Conservation (phyloP, 2,113 vertebrate species). For the Colaptes auratus region DNA sequence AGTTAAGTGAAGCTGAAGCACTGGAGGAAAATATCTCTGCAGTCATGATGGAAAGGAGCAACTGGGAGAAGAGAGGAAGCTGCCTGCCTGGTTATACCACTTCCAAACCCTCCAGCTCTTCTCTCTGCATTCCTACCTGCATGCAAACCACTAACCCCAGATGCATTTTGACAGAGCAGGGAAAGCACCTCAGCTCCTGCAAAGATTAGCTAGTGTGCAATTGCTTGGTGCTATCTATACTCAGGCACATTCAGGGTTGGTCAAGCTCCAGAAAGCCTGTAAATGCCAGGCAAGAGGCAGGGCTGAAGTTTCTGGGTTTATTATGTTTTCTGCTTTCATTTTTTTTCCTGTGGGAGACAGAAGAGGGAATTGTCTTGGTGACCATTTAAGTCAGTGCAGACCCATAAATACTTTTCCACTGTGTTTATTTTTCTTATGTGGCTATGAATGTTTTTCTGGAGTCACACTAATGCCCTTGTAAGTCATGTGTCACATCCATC, state of each 20-base stretch:
- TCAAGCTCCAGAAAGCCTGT: not conserved
- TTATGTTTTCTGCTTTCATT: not conserved
- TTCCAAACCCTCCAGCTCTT: not conserved
- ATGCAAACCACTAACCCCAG: not conserved
- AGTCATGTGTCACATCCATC: not conserved
- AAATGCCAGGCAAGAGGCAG: not conserved
- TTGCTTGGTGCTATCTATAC: not conserved
- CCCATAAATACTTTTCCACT: slow-evolving; percentile 8
- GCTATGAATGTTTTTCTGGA: not conserved
- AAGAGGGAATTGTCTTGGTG: slow-evolving; percentile 21
- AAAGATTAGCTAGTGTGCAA: not conserved
- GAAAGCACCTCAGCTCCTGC: not conserved
- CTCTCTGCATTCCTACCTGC: not conserved
- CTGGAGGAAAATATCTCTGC: not conserved
- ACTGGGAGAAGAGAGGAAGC: not conserved
- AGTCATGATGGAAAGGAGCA: not conserved
- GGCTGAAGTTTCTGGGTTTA: not conserved
- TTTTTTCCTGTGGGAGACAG: slow-evolving; percentile 10
- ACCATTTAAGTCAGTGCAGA: not conserved
- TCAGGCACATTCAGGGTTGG: not conserved
- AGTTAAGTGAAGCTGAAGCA: slow-evolving; percentile 31
- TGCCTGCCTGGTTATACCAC: not conserved
- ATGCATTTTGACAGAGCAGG: not conserved
- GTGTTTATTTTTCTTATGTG: slow-evolving; percentile 6
- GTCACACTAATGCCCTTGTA: slow-evolving; percentile 10